Evolutionary conservation across 2,888 invertebrate species (phyloP), one percentile per base, ranked within the genome.

Genomic region (Palloptera scutellata): DNA sequence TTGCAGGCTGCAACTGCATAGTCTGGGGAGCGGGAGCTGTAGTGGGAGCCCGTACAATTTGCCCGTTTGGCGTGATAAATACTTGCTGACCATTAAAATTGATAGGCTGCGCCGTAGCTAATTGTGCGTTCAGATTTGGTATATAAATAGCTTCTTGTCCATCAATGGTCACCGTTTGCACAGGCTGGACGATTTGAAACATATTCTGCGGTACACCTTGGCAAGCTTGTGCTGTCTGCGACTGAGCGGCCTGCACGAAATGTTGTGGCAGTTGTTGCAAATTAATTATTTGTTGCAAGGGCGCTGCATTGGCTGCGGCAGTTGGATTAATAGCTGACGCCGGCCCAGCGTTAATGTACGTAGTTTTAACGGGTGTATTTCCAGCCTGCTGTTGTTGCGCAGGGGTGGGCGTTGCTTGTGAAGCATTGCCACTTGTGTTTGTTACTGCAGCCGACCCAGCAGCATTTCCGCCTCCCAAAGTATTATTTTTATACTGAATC

Each of bases 91-190:
- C 84, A 57, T 82, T 87, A 85, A 82, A 86, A 80, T 85, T 89
- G 81, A 75, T 86, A 73, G 79, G 86, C 84, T 91, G 89, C 0
- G 85, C 84, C 0, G 83, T 80, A 41, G 83, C 77, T 30, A 85
- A 70, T 62, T 84, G 85, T 0, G 79, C 71, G 74, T 90, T 89
- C 71, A 92, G 89, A 17, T 94, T 92, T 4, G 96, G 96, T 79
- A 96, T 95, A 81, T 96, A 95, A 20, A 96, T 88, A 0, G 95
- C 95, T 79, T 97, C 96, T 81, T 96, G 96, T 0, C 96, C 96
- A 83, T 97, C 96, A 19, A 96, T 92, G 19, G 94, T 95, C 65
- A 97, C 93, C 0, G 95, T 92, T 83, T 96, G 96, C 90, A 95
- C 92, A 48, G 93, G 93, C 62, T 89, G 92, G 78, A 92, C 90